Base-by-base conservation (phyloP, 2,888 invertebrate species). In the Leucophenga montana region DNA sequence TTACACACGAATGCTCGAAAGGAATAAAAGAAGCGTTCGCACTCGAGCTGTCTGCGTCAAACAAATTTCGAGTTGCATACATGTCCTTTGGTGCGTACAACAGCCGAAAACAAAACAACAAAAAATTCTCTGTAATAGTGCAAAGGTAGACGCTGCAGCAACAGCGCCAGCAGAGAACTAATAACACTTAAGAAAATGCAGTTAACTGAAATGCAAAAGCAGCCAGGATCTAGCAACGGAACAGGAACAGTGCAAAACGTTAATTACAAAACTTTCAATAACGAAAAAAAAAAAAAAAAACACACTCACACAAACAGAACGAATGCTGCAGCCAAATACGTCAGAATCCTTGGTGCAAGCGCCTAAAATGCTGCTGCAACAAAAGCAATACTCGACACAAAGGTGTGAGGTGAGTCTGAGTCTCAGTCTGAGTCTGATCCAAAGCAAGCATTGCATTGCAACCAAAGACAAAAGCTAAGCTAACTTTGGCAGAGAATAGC, bases 261-360 rank as follows among this genome's bases (percentile, higher is more conserved):
- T 80, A 80, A 84, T 82, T 84, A 80, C 76, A 72, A 75, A 84
- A 81, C 71, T 83, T 80, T 83, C 46, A 46, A 22, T 46, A 20
- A 48, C 22, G 48, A 5, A 33, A 22, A 5, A 48, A n/a, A 8
- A 61, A 11, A 16, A 33, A 16, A 18, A 13, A 18, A 33, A 18
- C 16, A 39, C 31, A 48, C 4, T 3, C 5, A 48, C 3, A 48
- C 13, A 48, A 48, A 48, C 14, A n/a, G 11, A 50, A 50, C 18
- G 50, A 50, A 8, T 39, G 39, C 39, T 39, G 39, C 39, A 39
- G 1, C 11, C 39, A 39, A 39, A 39, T 39, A 39, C 39, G 39
- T 39, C 39, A 39, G 4, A 39, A 39, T 8, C 1, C 39, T 39
- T 39, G 61, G 18, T 14, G 20, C 44, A 44, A 61, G n/a, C 62